Evolutionary conservation across 2,888 invertebrate species (phyloP).

Genomic region (Dicyrtoma fusca): DNA sequence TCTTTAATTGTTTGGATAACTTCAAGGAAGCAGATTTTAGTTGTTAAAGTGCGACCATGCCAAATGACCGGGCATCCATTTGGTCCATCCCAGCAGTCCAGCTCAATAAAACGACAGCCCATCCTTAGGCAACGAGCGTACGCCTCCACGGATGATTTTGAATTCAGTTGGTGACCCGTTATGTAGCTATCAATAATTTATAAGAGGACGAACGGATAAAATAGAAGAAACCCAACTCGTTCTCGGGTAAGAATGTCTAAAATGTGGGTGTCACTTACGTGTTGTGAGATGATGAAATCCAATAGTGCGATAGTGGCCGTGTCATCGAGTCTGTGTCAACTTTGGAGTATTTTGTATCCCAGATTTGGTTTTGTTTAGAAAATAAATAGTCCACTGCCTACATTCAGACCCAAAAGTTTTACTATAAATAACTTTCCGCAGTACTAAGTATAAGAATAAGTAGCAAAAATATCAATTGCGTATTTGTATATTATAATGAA

Average conservation of each 20-base stretch:
- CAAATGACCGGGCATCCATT: slow-evolving; percentile 65
- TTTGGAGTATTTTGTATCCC: slow-evolving; percentile 73
- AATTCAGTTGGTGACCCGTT: slow-evolving; percentile 96
- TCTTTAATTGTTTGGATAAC: no score
- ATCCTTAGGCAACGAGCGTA: slow-evolving; percentile 82
- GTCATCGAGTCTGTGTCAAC: slow-evolving; percentile 86
- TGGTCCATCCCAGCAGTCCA: slow-evolving; percentile 62
- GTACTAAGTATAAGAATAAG: no score
- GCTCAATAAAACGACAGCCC: slow-evolving; percentile 73
- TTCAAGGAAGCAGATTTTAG: no score
- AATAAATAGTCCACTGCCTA: slow-evolving; percentile 88
- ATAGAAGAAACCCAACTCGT: no score
- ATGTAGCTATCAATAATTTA: slow-evolving; percentile 66
- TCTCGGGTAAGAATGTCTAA: no score
- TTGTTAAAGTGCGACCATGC: slow-evolving; percentile 64
- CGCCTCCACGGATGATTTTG: slow-evolving; percentile 79
- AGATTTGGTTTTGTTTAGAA: slow-evolving; percentile 89
- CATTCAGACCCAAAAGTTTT: no score
- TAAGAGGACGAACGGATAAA: no score
- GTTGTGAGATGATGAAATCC: slow-evolving; percentile 89
- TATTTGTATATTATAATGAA: no score
- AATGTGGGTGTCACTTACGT: slow-evolving; percentile 70
- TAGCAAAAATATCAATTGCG: no score
- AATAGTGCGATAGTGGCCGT: slow-evolving; percentile 66
- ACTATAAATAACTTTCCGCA: no score